Evolutionary conservation across 1,140 invertebrate genomes (phyloP), one percentile per base, ranked within the genome.

Genomic region (Drosophila equinoxialis): DNA sequence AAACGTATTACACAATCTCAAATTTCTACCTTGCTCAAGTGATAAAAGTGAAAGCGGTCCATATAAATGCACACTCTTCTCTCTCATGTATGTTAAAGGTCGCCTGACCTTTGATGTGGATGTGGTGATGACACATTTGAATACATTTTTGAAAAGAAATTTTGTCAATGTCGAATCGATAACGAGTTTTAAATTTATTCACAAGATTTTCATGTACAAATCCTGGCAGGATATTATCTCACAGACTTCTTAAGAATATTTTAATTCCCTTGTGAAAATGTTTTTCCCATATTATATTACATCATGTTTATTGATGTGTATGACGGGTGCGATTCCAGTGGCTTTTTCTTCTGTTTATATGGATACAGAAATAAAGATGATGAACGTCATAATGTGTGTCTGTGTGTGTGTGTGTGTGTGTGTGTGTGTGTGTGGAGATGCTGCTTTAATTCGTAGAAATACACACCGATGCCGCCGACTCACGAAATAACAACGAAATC

Each of bases 401-500:
- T n/a, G n/a, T n/a, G n/a, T n/a, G n/a, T n/a, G n/a, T 39, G 8
- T 10, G 35, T 37, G 30, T 30, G 30, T 6, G 10, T 37, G 10
- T 11, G 35, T 11, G 7, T 11, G 35, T 37, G 35, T 10, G 45
- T 8, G 17, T 14, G 6, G 7, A 48, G 45, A 51, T 51, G 45
- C 17, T 51, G 45, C 20, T 51, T 17, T 8, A 51, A 51, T 51
- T 51, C 45, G 17, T 51, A 51, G 45, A 51, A 51, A 11, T 8
- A 20, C 3, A 10, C 35, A 11, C 35, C 35, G 35, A 37, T 11
- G 35, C 35, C 35, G 35, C 35, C 14, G 45, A 68, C 26, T 61
- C 35, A 71, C 17, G 41, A 69, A 71, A 57, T 57, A 14, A 58
- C 54, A 58, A 59, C 23, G 23, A 26, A 39, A 37, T 37, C 1